A percentile compares a stretch with the other conserved stretches of the same genome.
Conservation (phyloP, 2,888 invertebrate species). For the Philonicus albiceps region DNA sequence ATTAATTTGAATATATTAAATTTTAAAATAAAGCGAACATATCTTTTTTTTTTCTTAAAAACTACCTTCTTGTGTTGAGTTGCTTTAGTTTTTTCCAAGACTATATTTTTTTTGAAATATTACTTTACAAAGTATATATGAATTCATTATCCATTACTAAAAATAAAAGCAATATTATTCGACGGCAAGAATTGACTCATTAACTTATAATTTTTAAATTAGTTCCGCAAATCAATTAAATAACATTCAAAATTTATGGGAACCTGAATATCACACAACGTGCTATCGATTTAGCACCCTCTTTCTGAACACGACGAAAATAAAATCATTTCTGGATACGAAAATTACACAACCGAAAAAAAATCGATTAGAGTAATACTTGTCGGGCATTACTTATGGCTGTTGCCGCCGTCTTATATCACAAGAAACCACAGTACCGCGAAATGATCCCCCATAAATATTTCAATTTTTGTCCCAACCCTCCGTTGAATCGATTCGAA, state of each 20-base stretch:
- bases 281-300: neutral
- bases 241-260: neutral
- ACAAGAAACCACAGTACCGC: neutral
- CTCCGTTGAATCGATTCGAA: neutral
- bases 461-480: neutral
- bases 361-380: neutral
- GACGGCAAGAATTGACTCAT: neutral
- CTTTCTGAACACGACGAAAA: neutral
- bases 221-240: neutral
- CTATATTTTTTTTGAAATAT: no score
- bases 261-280: neutral
- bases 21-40: no score
- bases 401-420: neutral
- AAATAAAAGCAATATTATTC: neutral
- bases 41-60: no score
- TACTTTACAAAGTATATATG: no score
- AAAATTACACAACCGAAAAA: neutral
- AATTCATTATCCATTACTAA: neutral
- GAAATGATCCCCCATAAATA: conserved; percentile 3
- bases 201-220: neutral
- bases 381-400: neutral
- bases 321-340: neutral
- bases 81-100: no score
- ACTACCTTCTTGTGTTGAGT: no score
- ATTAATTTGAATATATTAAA: no score